phyloP scores from a whole-genome alignment of 2,888 invertebrate genomes.

The Protophormia terraenovae region DNA sequence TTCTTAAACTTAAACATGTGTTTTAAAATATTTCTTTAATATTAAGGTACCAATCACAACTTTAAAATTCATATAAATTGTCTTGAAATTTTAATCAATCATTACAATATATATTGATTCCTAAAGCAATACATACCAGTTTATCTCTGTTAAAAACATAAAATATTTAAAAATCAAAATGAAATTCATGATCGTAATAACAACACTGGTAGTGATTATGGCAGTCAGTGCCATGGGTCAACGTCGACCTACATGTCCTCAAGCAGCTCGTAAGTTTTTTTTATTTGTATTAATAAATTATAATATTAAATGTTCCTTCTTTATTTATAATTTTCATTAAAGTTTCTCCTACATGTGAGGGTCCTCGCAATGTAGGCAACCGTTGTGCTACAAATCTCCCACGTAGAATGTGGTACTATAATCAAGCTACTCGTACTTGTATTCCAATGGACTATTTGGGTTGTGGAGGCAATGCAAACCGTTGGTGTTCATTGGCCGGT shows the following conservation, averaged over 20 bases:
- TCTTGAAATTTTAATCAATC: too few species aligned
- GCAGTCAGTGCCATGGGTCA: not conserved
- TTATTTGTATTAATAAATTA: too few species aligned
- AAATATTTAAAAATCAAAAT: too few species aligned
- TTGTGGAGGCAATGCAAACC: slow-evolving; percentile 29
- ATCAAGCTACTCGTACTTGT: slow-evolving; percentile 3
- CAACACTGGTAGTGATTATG: not conserved
- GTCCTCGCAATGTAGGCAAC: not conserved
- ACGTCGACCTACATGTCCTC: not conserved
- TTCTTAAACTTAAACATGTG: too few species aligned
- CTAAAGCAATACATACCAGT: too few species aligned
- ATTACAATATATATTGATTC: too few species aligned
- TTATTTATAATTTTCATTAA: too few species aligned
- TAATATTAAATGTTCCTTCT: too few species aligned
- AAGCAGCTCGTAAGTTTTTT: slow-evolving; percentile 14
- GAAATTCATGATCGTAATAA: slow-evolving; percentile 4
- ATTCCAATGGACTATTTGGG: slow-evolving; percentile 17
- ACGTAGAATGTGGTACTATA: slow-evolving; percentile 23
- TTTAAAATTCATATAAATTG: too few species aligned
- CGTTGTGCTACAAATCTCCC: not conserved
- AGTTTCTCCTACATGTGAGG: not conserved
- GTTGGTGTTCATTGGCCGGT: not conserved
- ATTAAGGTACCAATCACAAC: too few species aligned
- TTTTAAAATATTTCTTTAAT: too few species aligned
- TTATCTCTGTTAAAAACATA: too few species aligned